Conservation (phyloP, 2,797 vertebrate genomes). For the Clarias laeviceps region DNA sequence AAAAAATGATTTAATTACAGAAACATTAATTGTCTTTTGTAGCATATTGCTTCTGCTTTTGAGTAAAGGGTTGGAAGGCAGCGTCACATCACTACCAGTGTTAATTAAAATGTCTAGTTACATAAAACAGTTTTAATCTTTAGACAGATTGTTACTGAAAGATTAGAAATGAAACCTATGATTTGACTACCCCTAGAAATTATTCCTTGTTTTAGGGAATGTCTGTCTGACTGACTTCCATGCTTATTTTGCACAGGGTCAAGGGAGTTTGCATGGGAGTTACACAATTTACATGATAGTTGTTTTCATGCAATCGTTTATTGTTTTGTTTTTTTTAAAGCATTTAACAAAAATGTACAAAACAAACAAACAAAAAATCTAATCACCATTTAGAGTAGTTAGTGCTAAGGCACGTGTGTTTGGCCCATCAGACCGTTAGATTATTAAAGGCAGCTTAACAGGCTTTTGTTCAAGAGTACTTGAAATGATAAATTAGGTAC, state of each 20-base stretch:
- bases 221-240: no score
- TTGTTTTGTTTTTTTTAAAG: conserved; percentile 15
- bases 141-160: background rate
- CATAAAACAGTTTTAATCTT: background rate
- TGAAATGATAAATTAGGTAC: conserved; percentile 61
- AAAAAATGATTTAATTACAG: background rate
- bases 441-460: conserved; percentile 64
- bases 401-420: conserved; percentile 53
- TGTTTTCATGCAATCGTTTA: conserved; percentile 63
- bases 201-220: no score
- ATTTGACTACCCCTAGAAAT: background rate
- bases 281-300: background rate
- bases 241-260: no score
- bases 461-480: conserved; percentile 47
- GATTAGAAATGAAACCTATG: background rate
- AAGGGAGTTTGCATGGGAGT: no score
- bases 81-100: no score
- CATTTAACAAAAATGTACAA: conserved; percentile 55
- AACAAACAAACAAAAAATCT: conserved; percentile 36
- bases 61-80: background rate
- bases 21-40: background rate
- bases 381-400: conserved; percentile 56
- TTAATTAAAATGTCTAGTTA: background rate
- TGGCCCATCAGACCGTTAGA: conserved; percentile 47
- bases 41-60: background rate